Evolutionary conservation across 2,113 vertebrate species (phyloP), one percentile per base, ranked within the genome.

Genomic region (Abramis brama): DNA sequence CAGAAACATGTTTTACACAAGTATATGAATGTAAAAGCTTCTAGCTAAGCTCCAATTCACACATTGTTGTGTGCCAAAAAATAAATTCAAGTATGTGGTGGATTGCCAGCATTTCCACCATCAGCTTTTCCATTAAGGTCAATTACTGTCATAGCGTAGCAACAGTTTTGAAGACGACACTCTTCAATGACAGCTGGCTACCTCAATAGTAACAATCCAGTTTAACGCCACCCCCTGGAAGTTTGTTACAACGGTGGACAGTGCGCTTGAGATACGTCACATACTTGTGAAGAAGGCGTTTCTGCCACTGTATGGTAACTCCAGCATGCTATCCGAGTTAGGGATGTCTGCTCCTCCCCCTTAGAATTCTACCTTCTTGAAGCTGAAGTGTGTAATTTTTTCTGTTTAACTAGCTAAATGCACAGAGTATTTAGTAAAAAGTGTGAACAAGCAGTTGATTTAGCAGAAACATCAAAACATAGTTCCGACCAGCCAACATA

Each of bases 331-430:
- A 23, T 27, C 2, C 17, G 5, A 43, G 36, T 43, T 21, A 21
- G 36, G 23, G n/a, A n/a, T 25, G 47, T 27, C 50, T 47, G 43
- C 73, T 76, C n/a, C 23, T 2, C n/a, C 33, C 19, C 1, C 9
- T 23, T 43, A 23, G 21, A 21, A 43, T 71, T 52, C 75, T 21
- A 57, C 30, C 75, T 30, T 57, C 39, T 57, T 78, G 5, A 78
- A 78, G 75, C 75, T 78, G 50, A 78, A 78, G 75, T 57, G 25
- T 78, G 75, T 57, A 57, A 78, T 57, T 76, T 27, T 43, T 71
- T 71, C 2, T 36, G 19, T 71, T 70, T 71, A 55, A 19, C 19
- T 73, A 43, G 70, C 21, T 5, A 73, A 73, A 73, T 12, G 33
- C 70, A 73, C 36, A 73, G 21, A 73, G n/a, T 25, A 47, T 75